Base-by-base conservation (phyloP, 2,888 invertebrate species). In the Tetanocera ferruginea region DNA sequence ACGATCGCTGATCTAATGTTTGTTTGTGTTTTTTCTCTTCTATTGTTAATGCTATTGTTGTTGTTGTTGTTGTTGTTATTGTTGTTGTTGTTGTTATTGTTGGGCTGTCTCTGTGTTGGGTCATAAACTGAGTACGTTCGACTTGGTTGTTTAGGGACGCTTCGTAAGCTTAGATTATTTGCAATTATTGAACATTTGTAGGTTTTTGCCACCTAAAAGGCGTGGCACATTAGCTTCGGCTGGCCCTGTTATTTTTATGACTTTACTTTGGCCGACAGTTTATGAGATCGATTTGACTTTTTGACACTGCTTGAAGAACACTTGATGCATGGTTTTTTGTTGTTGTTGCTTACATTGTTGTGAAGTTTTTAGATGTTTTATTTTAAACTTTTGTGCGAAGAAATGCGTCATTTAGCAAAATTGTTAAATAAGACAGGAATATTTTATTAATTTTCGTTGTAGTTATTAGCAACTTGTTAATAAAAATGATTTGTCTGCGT, bases 131-230 rank as follows among this genome's bases (percentile, higher is more conserved):
- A 31, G 28, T 43, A 11, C 31, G 34, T 64, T 28, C 31, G 64
- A 14, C 31, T 28, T 25, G 57, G 23, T 60, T 60, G n/a, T n/a
- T 64, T 64, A 64, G 64, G 31, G 31, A 64, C 64, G 64, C 64
- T 31, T 73, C 73, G 73, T 73, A 37, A 60, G 49, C 31, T 23
- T 78, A 82, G 84, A 85, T 86, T 85, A 85, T 86, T 84, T 83
- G 86, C 86, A 86, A 85, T 85, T 85, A 85, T 72, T 72, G 72
- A 9, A 5, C 11, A 34, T 55, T 72, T 72, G 31, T 34, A n/a
- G n/a, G 4, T 6, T 23, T n/a, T 31, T 64, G 28, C 31, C 28
- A n/a, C 17, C 37, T 55, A 43, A n/a, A 52, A 76, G 17, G 66
- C 62, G 67, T 43, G 64, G 75, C 64, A 19, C 31, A 6, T 64